Conservation (phyloP, 2,888 invertebrate species). For the Cephus spinipes region DNA sequence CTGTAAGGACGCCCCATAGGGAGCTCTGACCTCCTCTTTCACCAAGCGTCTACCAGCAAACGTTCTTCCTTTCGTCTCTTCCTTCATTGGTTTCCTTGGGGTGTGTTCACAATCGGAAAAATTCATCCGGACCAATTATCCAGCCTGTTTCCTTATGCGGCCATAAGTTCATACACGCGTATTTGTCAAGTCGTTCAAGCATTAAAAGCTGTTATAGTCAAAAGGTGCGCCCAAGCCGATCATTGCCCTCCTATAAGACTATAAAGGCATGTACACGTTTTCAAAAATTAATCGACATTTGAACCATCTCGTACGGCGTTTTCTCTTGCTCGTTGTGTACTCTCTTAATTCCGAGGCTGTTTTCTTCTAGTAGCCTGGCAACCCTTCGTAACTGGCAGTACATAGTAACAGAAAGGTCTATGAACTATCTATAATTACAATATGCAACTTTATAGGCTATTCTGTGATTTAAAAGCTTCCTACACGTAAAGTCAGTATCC, state of each 20-base stretch:
- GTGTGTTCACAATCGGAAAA: conserved; percentile 13
- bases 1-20: conserved; percentile 49
- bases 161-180: background rate
- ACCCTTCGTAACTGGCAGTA: background rate
- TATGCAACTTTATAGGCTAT: background rate
- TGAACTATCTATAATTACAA: background rate
- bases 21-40: conserved; percentile 55
- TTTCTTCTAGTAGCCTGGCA: background rate
- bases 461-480: background rate
- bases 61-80: background rate
- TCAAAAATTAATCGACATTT: background rate
- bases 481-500: background rate
- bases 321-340: background rate
- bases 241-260: background rate
- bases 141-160: background rate
- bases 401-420: background rate
- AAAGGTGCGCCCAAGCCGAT: background rate
- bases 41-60: background rate
- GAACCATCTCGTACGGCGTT: background rate
- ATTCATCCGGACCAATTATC: conserved; percentile 29
- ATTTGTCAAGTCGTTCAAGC: background rate
- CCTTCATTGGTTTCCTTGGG: background rate
- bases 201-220: background rate
- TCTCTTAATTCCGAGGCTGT: background rate
- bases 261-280: background rate